Evolutionary conservation across 2,888 invertebrate genomes (phyloP).

Genomic region (Sarcophaga caerulescens): DNA sequence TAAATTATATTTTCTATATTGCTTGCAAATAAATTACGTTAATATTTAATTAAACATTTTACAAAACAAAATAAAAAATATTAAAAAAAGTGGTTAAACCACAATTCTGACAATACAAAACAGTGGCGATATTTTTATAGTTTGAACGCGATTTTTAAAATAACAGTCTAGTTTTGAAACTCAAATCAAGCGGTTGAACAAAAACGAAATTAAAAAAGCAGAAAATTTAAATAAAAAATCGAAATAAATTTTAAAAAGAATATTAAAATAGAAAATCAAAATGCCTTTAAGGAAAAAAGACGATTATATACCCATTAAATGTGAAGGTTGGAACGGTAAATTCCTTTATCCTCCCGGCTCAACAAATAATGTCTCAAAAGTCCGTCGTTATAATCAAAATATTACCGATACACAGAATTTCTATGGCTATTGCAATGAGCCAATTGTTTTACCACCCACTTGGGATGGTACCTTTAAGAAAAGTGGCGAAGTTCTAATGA

Average conservation of each 20-base stretch:
- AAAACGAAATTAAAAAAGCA: slow-evolving; percentile 4
- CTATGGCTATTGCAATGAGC: slow-evolving; percentile 77
- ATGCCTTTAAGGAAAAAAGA: slow-evolving; percentile 77
- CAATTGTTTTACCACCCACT: slow-evolving; percentile 77
- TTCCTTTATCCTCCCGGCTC: slow-evolving; percentile 77
- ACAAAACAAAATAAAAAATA: slow-evolving; percentile 35
- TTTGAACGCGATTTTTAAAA: slow-evolving; percentile 32
- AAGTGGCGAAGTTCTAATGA: slow-evolving; percentile 75
- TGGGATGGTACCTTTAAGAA: slow-evolving; percentile 80
- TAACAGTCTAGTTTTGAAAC: slow-evolving; percentile 65
- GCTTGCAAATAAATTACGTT: slow-evolving; percentile 19
- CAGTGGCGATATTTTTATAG: slow-evolving; percentile 53
- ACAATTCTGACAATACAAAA: slow-evolving; percentile 41
- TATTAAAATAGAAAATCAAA: slow-evolving; percentile 46
- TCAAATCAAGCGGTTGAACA: slow-evolving; percentile 54
- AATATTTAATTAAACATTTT: slow-evolving; percentile 23
- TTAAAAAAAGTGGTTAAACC: slow-evolving; percentile 49
- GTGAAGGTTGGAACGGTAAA: slow-evolving; percentile 81
- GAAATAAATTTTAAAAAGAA: background rate
- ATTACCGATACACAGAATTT: slow-evolving; percentile 79
- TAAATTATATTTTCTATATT: slow-evolving; percentile 60
- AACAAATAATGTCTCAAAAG: slow-evolving; percentile 77
- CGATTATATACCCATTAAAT: slow-evolving; percentile 80
- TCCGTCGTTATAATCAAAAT: slow-evolving; percentile 78
- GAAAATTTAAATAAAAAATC: background rate